A percentile compares a stretch with the other conserved stretches of the same genome.
Conservation (phyloP, 2,797 vertebrate genomes). For the Hybognathus amarus region DNA sequence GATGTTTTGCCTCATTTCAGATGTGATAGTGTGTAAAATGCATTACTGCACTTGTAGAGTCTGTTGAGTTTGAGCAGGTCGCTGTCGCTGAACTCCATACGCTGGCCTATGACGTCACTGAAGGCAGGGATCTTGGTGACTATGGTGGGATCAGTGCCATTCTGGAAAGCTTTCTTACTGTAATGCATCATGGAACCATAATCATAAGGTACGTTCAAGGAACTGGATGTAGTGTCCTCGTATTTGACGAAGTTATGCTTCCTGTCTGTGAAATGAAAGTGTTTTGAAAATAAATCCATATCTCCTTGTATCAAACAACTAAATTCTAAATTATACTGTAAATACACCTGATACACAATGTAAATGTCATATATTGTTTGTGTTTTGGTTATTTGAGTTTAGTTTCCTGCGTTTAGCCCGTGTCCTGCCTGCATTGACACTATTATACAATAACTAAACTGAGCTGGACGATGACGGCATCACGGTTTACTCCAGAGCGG, state of each 20-base stretch:
- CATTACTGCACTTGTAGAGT: slow-evolving; percentile 91
- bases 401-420: no score
- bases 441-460: no score
- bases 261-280: slow-evolving; percentile 72
- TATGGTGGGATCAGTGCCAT: slow-evolving; percentile 85
- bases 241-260: slow-evolving; percentile 87
- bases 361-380: no score
- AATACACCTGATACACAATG: no score
- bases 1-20: neutral
- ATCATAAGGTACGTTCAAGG: slow-evolving; percentile 90
- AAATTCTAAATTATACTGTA: no score
- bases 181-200: slow-evolving; percentile 97
- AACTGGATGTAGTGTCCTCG: slow-evolving; percentile 80
- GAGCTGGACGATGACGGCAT: no score
- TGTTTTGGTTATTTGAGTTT: no score
- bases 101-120: slow-evolving; percentile 89
- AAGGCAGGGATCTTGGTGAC: slow-evolving; percentile 88
- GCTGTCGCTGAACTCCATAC: slow-evolving; percentile 93
- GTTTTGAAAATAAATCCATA: neutral
- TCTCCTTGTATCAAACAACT: neutral
- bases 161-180: slow-evolving; percentile 86
- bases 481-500: no score
- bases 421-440: no score
- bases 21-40: neutral
- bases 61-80: slow-evolving; percentile 87